Evolutionary conservation across 2,797 vertebrate species (phyloP).

Genomic region (Bradypus variegatus): DNA sequence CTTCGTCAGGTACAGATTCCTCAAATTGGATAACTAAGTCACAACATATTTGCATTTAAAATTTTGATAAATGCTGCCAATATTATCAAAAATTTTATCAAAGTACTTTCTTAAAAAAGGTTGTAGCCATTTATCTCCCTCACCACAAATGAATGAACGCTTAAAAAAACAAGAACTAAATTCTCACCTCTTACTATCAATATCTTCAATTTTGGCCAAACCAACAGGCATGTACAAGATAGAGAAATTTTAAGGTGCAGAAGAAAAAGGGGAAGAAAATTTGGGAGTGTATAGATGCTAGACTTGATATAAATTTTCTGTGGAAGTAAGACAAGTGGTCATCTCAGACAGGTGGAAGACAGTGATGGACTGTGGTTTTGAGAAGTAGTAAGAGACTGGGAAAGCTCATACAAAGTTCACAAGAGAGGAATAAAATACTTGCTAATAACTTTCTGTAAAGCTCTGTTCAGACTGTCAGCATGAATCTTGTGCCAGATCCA

Average conservation of each 20-base stretch:
- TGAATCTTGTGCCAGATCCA: background rate
- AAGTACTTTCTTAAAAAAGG: conserved; percentile 5
- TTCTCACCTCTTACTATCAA: background rate
- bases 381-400: background rate
- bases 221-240: background rate
- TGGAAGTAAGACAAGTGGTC: background rate
- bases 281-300: background rate
- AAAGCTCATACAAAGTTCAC: background rate
- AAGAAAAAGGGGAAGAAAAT: background rate
- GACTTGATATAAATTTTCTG: background rate
- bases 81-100: background rate
- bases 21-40: background rate
- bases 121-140: background rate
- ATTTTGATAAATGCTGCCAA: background rate
- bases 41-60: background rate
- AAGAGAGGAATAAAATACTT: background rate
- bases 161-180: background rate
- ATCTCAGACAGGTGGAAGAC: background rate
- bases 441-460: background rate
- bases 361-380: background rate
- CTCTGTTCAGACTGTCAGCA: background rate
- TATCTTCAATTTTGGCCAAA: background rate
- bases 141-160: background rate
- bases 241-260: background rate
- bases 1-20: background rate